These are phyloP conservation scores for Hydra vulgaris DNA, from an alignment of 30 jellyfish, hydroid and myxozoan genomes.

Conservation along the genomic window DNA sequence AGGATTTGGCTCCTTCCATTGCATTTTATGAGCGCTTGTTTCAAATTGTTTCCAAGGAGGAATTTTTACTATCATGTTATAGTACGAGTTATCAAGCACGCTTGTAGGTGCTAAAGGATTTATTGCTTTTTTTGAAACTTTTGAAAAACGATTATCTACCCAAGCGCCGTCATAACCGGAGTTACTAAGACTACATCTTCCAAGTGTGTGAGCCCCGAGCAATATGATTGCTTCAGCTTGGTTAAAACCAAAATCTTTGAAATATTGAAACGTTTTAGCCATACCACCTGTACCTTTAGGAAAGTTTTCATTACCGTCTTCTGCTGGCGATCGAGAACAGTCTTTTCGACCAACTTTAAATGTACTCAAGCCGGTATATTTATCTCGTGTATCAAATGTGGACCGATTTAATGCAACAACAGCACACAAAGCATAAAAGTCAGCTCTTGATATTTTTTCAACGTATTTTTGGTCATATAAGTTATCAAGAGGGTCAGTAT, in stretches of 20 bases:
- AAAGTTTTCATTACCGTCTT: background rate
- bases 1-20: slow-evolving; percentile 10
- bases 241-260: slow-evolving; percentile 11
- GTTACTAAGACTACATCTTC: background rate
- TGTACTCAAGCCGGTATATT: background rate
- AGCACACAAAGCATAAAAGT: slow-evolving; percentile 19
- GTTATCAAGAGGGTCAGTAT: slow-evolving; percentile 10
- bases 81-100: background rate
- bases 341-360: slow-evolving; percentile 17
- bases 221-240: slow-evolving; percentile 1
- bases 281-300: background rate
- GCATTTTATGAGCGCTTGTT: background rate
- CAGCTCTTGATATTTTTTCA: slow-evolving; percentile 26
- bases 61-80: background rate
- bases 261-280: background rate
- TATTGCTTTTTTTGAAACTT: background rate
- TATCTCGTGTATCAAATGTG: background rate
- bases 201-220: slow-evolving; percentile 24
- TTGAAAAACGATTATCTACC: background rate
- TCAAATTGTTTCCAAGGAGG: background rate
- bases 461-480: background rate
- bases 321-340: slow-evolving; percentile 17
- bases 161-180: slow-evolving; percentile 21
- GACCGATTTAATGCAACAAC: slow-evolving; percentile 10
- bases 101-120: background rate